Evolutionary conservation across 2,113 vertebrate genomes (phyloP), one percentile per base, ranked within the genome.

Genomic region (Perca fluviatilis): DNA sequence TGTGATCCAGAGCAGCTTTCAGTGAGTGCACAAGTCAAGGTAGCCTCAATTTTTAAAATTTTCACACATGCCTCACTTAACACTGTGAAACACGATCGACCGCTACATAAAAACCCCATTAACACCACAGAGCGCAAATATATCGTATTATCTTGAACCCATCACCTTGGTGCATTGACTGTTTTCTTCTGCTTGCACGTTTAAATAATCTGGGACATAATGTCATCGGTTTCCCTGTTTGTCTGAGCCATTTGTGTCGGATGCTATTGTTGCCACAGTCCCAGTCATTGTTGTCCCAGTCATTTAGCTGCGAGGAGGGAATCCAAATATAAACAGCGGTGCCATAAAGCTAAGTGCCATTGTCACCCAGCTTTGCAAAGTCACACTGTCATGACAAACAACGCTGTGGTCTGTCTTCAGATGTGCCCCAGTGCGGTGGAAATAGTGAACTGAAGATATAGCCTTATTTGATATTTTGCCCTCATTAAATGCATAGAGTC

Each of bases 311-410:
- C 18, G 56, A 88, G 77, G n/a, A 61, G 78, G 71, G 61, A 91
- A 86, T 80, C 85, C 93, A 94, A 92, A 93, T 91, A 87, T 75
- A 92, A 93, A 93, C 88, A 91, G 89, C 25, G 61, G 90, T 49
- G 87, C 86, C 74, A 79, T 90, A 89, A 93, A 94, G 83, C 82
- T 30, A 80, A 91, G 86, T 70, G 85, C 88, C 83, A 85, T 88
- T 85, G 82, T 92, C 88, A 79, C 72, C 89, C 86, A 86, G 86
- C 91, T 92, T 70, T 83, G 89, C 78, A 92, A 91, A 92, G 47
- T 92, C 89, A 86, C 92, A 92, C 88, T 18, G 36, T 66, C 79
- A 13, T 86, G 91, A 90, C 68, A 83, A 90, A 85, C 75, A 86
- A 65, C 80, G 80, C 54, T 12, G 27, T 4, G 23, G 23, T 3